A percentile compares a stretch with the other conserved stretches of the same genome.
Evolutionary conservation across 2,888 invertebrate species (phyloP).

Genomic region (Monochamus alternatus): DNA sequence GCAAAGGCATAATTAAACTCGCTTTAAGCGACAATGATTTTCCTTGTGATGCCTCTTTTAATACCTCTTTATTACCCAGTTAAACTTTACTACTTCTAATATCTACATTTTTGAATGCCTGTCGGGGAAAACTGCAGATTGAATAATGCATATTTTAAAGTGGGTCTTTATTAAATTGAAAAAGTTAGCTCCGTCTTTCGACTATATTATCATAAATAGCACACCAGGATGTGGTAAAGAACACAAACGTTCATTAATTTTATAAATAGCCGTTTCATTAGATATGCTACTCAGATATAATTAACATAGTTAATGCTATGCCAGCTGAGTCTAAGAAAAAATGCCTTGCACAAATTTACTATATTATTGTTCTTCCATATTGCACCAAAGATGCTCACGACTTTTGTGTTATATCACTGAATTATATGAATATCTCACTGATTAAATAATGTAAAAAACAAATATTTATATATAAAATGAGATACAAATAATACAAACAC

Average conservation of each 20-base stretch:
- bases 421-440: no score
- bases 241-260: slow-evolving; percentile 9
- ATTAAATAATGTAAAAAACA: no score
- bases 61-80: slow-evolving; percentile 39
- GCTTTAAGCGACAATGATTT: slow-evolving; percentile 34
- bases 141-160: slow-evolving; percentile 35
- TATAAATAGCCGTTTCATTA: neutral
- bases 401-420: no score
- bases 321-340: no score
- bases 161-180: slow-evolving; percentile 31
- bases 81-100: slow-evolving; percentile 40
- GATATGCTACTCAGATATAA: neutral
- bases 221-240: neutral
- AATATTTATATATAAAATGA: no score
- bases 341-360: no score
- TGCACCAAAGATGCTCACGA: no score
- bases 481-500: no score
- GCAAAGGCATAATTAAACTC: slow-evolving; percentile 40
- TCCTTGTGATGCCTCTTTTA: slow-evolving; percentile 34
- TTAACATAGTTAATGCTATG: no score
- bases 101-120: slow-evolving; percentile 37
- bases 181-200: slow-evolving; percentile 22
- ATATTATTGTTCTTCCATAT: no score
- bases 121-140: slow-evolving; percentile 24
- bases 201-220: slow-evolving; percentile 30